These are phyloP conservation scores for Drosophila tripunctata DNA, from an alignment of 2,888 invertebrate genomes.

Conservation along the genomic window DNA sequence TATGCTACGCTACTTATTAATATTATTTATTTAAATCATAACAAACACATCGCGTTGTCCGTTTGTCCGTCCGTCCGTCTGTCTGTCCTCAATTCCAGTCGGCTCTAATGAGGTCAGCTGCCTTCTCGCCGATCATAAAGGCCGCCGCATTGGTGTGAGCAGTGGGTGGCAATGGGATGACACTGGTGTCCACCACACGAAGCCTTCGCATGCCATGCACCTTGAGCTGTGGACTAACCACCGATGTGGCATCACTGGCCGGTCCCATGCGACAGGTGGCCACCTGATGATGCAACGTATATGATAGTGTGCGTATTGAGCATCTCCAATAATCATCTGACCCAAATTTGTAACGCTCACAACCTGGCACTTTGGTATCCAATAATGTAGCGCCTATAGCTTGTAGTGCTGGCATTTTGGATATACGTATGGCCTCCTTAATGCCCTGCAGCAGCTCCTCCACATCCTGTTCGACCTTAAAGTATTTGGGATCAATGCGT, in stretches of 20 bases:
- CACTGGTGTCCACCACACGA: constrained; percentile 89
- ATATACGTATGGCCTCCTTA: constrained; percentile 87
- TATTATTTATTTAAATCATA: neutral
- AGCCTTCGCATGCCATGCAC: constrained; percentile 87
- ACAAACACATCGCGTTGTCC: too few species aligned
- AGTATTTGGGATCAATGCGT: constrained; percentile 87
- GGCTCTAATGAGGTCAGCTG: constrained; percentile 86
- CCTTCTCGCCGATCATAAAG: constrained; percentile 90
- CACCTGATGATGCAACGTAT: constrained; percentile 88
- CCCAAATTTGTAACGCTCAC: constrained; percentile 85
- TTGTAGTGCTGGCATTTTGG: constrained; percentile 86
- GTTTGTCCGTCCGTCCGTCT: too few species aligned
- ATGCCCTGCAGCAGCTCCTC: constrained; percentile 86
- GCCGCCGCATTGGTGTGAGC: constrained; percentile 89
- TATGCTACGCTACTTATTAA: too few species aligned
- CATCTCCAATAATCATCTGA: constrained; percentile 90
- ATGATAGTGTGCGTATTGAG: constrained; percentile 86
- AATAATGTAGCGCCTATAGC: constrained; percentile 86
- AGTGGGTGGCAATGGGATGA: constrained; percentile 87
- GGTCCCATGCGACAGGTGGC: constrained; percentile 91
- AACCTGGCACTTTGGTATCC: constrained; percentile 85
- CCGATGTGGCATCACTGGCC: constrained; percentile 86
- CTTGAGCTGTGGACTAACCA: constrained; percentile 87
- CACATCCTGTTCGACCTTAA: constrained; percentile 84
- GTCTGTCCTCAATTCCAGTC: constrained; percentile 50